A percentile compares a stretch with the other conserved stretches of the same genome.
Evolutionary conservation across 2,113 vertebrate genomes (phyloP).

Genomic region (Cranoglanis bouderius): DNA sequence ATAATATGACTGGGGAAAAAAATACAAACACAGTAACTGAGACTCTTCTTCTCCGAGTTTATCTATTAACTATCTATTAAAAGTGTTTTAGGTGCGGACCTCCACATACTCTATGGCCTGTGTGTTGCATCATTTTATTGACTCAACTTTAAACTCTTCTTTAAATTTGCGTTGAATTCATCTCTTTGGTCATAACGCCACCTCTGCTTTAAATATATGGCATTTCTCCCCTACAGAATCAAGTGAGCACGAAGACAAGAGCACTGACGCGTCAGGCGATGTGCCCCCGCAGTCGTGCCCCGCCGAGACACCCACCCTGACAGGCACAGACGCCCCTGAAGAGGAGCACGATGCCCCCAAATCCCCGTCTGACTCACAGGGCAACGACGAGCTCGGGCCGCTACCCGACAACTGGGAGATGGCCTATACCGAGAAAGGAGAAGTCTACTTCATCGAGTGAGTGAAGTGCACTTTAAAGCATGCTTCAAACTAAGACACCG

Average conservation of each 20-base stretch:
- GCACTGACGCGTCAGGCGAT: slow-evolving; percentile 88
- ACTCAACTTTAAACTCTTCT: neutral
- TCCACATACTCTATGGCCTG: neutral
- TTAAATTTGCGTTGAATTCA: neutral
- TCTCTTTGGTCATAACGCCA: neutral
- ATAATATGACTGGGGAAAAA: neutral
- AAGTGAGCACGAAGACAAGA: slow-evolving; percentile 97
- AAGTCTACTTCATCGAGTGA: slow-evolving; percentile 99
- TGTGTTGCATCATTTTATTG: neutral
- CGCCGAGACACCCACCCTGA: slow-evolving; percentile 77
- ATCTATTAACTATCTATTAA: neutral
- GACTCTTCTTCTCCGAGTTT: neutral
- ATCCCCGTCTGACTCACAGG: slow-evolving; percentile 78
- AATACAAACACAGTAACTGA: neutral
- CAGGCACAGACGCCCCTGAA: slow-evolving; percentile 80
- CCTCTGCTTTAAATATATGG: neutral
- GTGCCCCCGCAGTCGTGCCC: slow-evolving; percentile 79
- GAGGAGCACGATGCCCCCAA: slow-evolving; percentile 83
- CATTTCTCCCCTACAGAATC: slow-evolving; percentile 79
- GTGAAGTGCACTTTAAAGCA: slow-evolving; percentile 59
- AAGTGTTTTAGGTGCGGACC: neutral
- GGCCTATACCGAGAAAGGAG: slow-evolving; percentile 98
- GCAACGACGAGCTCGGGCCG: slow-evolving; percentile 87
- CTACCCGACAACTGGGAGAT: slow-evolving; percentile 99
- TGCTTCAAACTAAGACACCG: slow-evolving; percentile 14